A percentile compares a stretch with the other conserved stretches of the same genome.
Conservation (phyloP, 1,140 invertebrate species). For the Drosophila mojavensis region DNA sequence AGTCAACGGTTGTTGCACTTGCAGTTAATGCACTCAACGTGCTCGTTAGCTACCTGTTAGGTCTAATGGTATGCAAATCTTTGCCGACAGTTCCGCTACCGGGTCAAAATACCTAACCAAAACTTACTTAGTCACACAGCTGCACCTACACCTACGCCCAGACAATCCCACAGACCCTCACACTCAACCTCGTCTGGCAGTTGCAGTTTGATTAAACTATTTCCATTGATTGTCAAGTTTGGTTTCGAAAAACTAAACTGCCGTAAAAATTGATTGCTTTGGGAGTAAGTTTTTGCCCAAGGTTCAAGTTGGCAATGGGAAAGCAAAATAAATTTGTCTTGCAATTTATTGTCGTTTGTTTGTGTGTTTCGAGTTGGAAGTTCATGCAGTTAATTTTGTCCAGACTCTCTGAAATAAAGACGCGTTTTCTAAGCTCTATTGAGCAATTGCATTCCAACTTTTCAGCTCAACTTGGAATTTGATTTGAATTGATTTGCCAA, state of each 20-base stretch:
- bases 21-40: constrained; percentile 42
- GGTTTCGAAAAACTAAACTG: constrained; percentile 46
- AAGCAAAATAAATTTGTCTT: constrained; percentile 48
- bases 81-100: constrained; percentile 31
- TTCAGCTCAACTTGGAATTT: constrained; percentile 23
- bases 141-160: neutral
- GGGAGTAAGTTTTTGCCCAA: constrained; percentile 27
- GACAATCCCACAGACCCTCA: neutral
- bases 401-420: constrained; percentile 42
- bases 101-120: constrained; percentile 18
- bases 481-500: constrained; percentile 44
- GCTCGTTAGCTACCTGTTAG: constrained; percentile 48
- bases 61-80: constrained; percentile 42
- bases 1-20: constrained; percentile 39
- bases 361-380: constrained; percentile 36
- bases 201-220: constrained; percentile 59
- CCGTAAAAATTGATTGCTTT: constrained; percentile 60
- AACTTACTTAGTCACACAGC: too few relatives aligned
- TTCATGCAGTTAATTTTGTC: constrained; percentile 33
- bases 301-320: constrained; percentile 33
- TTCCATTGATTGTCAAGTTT: constrained; percentile 59
- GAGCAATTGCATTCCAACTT: constrained; percentile 36
- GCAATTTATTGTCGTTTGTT: constrained; percentile 45
- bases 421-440: constrained; percentile 34
- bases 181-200: neutral